phyloP scores from a whole-genome alignment of 2,113 vertebrate species.

The Catharus bicknelli region DNA sequence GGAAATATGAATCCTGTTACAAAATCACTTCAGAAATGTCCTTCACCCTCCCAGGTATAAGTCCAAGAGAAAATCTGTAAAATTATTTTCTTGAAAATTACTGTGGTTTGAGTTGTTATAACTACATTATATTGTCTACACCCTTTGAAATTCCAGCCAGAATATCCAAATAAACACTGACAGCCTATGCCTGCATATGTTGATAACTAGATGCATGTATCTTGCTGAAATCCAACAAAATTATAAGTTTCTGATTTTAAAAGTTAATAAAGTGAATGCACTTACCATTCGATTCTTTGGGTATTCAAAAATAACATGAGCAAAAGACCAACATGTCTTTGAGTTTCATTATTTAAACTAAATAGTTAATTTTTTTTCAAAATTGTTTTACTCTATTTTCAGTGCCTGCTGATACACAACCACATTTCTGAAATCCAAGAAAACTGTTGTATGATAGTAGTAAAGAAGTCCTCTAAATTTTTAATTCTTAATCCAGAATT shows the following conservation, averaged over 20 bases:
- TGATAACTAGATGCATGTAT: background rate
- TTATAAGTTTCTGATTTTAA: background rate
- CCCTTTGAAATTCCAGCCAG: background rate
- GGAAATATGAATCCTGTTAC: background rate
- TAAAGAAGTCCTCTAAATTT: background rate
- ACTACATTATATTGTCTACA: background rate
- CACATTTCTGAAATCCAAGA: background rate
- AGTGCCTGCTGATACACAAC: background rate
- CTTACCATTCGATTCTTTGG: background rate
- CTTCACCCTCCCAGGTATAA: background rate
- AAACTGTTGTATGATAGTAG: accelerated
- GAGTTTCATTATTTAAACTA: background rate
- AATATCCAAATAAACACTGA: background rate
- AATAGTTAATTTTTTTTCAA: background rate
- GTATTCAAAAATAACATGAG: background rate
- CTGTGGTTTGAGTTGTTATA: background rate
- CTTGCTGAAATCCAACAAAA: background rate
- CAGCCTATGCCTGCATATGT: background rate
- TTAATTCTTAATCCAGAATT: background rate
- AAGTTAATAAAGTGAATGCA: background rate
- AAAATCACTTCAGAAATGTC: background rate
- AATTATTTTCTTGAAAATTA: background rate
- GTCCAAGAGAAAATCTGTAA: background rate
- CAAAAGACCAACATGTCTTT: background rate
- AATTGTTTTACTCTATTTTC: background rate